Conservation (phyloP, 1,140 invertebrate species). For the Parapsyche elsis region DNA sequence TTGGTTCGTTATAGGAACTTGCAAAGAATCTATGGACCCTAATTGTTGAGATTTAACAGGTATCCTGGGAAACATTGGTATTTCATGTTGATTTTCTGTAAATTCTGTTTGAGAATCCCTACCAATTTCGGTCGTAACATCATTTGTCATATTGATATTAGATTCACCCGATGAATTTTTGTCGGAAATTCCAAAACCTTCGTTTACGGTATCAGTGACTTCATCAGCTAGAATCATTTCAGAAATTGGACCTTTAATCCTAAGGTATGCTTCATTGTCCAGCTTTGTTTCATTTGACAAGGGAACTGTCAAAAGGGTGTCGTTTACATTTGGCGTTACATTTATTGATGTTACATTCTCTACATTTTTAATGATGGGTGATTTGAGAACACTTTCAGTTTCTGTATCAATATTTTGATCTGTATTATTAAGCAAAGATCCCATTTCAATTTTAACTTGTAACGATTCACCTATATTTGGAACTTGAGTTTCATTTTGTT, state of each 20-base stretch:
- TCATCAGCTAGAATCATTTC: too few species aligned
- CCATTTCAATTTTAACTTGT: constrained; percentile 16
- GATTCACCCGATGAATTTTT: too few species aligned
- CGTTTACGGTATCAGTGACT: too few species aligned
- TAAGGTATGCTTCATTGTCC: background rate
- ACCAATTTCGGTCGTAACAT: too few species aligned
- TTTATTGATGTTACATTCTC: background rate
- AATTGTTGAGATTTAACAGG: too few species aligned
- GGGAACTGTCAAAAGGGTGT: too few species aligned
- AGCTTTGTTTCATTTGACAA: background rate
- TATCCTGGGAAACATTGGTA: background rate
- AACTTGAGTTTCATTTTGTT: background rate
- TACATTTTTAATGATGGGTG: background rate
- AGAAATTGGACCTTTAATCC: background rate
- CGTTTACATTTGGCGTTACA: too few species aligned
- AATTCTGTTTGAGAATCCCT: too few species aligned
- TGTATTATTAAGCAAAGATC: background rate
- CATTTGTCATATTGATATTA: too few species aligned
- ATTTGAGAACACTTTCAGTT: background rate
- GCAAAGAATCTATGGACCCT: too few species aligned
- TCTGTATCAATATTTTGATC: background rate
- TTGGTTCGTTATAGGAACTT: too few species aligned
- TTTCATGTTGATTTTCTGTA: background rate
- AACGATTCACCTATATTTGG: constrained; percentile 3
- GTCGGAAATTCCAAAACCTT: too few species aligned